Conservation (phyloP, 2,113 vertebrate genomes). For the Cathartes aura region DNA sequence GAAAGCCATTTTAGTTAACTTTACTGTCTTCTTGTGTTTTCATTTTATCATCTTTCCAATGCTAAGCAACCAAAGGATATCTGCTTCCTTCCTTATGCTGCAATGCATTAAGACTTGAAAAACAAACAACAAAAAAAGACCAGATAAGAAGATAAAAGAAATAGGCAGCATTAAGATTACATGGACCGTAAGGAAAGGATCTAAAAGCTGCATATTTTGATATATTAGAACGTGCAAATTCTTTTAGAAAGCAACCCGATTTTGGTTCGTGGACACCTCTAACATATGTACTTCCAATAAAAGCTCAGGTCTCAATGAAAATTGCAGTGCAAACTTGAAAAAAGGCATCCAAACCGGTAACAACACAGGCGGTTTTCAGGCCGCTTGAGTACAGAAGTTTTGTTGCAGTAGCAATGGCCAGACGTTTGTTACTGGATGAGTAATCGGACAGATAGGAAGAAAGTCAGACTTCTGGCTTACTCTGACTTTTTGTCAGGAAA, state of each 20-base stretch:
- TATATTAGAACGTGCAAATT: neutral
- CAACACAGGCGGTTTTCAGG: neutral
- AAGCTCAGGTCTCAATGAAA: neutral
- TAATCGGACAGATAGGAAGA: neutral
- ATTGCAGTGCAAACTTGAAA: neutral
- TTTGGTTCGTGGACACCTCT: neutral
- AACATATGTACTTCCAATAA: neutral
- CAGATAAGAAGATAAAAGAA: neutral
- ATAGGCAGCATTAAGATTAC: neutral
- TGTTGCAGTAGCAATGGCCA: neutral
- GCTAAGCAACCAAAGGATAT: slow-evolving; percentile 6
- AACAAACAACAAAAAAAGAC: neutral
- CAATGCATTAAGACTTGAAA: neutral
- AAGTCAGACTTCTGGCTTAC: neutral
- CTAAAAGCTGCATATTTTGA: neutral
- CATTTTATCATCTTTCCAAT: neutral
- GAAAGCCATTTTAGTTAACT: neutral
- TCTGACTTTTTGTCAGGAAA: neutral
- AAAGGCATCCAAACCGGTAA: neutral
- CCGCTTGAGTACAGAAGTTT: neutral
- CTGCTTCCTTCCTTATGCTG: neutral
- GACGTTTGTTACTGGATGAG: neutral
- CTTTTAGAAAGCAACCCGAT: neutral
- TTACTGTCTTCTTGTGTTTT: neutral
- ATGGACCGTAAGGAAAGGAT: neutral